Evolutionary conservation across 2,888 invertebrate species (phyloP), one percentile per base, ranked within the genome.

Genomic region (Tanytarsus gracilentus): DNA sequence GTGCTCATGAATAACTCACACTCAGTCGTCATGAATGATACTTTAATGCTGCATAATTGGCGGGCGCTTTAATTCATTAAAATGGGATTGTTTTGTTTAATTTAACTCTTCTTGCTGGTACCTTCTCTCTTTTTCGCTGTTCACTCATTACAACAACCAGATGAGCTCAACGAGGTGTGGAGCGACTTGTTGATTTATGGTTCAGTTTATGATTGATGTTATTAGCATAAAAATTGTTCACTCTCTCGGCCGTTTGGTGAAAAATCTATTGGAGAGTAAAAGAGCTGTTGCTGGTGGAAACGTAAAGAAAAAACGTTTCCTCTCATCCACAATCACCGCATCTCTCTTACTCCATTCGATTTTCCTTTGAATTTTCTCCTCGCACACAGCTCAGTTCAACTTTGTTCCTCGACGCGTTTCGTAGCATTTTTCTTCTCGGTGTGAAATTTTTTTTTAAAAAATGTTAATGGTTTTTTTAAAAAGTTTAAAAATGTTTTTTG

Each of bases 171-270:
- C 44, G 44, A 44, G 44, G 44, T 44, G 44, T 44, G 44, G 25
- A 50, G 30, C 27, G 51, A 51, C 53, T 53, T 53, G 53, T 53
- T 53, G 53, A 53, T 39, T 53, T 53, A 53, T 53, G n/a, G 16
- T 21, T n/a, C n/a, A n/a, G n/a, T n/a, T n/a, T n/a, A n/a, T n/a
- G n/a, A n/a, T n/a, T n/a, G n/a, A n/a, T n/a, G n/a, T n/a, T n/a
- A n/a, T n/a, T n/a, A n/a, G n/a, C n/a, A n/a, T n/a, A n/a, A n/a
- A n/a, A n/a, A 44, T 44, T 11, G 9, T 11, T 23, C 18, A 44
- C 21, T 44, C 44, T 44, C 23, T 44, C 44, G 9, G 3, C n/a
- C 6, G 9, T 33, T 33, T 2, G 5, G 16, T 36, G 16, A 36
- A 36, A 36, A 36, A 36, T 33, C 50, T n/a, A n/a, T n/a, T n/a